These are phyloP conservation scores for Brachionus sp. DNA, from an alignment of 1,140 invertebrate genomes.

Conservation along the genomic window DNA sequence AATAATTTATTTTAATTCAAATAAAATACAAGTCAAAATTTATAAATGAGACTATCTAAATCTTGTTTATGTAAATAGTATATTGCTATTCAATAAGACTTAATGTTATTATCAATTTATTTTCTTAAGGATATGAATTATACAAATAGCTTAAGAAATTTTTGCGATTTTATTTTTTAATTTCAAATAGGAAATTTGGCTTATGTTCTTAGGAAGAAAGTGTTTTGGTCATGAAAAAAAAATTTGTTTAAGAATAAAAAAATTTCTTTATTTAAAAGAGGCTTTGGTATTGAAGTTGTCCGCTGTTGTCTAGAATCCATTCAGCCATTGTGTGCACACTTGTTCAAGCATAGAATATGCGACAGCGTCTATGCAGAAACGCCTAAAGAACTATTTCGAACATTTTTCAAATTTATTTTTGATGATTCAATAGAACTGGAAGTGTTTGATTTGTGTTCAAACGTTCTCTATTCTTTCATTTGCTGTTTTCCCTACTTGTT, in stretches of 20 bases:
- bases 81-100: too few species aligned
- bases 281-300: not conserved
- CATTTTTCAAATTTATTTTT: constrained; percentile 23
- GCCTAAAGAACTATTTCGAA: not conserved
- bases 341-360: not conserved
- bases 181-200: too few species aligned
- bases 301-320: constrained; percentile 10
- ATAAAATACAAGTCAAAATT: too few species aligned
- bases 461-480: constrained; percentile 6
- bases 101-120: too few species aligned
- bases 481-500: constrained; percentile 33
- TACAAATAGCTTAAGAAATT: too few species aligned
- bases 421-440: constrained; percentile 22
- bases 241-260: not conserved
- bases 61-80: too few species aligned
- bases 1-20: too few species aligned
- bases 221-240: not conserved
- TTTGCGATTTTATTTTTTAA: too few species aligned
- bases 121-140: too few species aligned
- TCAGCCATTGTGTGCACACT: not conserved
- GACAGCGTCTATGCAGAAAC: not conserved
- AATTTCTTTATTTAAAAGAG: not conserved
- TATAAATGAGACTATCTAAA: too few species aligned
- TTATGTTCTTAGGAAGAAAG: too few species aligned
- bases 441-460: constrained; percentile 20